A percentile compares a stretch with the other conserved stretches of the same genome.
These are phyloP conservation scores for Clunio marinus DNA, from an alignment of 2,888 invertebrate genomes.

Conservation along the genomic window DNA sequence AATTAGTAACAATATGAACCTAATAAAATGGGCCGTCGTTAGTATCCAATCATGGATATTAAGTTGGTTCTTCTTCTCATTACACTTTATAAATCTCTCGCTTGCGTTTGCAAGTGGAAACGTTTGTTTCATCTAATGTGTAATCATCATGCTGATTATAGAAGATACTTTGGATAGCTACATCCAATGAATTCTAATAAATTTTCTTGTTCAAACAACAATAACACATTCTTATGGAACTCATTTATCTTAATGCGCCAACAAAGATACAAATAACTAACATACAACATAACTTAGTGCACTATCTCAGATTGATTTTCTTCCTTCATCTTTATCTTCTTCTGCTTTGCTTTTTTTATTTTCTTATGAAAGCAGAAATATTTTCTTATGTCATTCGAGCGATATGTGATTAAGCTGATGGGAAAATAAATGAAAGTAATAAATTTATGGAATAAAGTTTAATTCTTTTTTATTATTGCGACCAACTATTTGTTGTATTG, in stretches of 20 bases:
- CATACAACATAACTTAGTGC: neutral
- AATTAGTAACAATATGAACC: conserved; percentile 31
- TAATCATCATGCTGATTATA: neutral
- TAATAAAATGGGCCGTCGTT: conserved; percentile 20
- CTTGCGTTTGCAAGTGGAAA: neutral
- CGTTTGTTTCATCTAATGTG: neutral
- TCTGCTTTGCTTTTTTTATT: neutral
- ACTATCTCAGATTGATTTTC: conserved; percentile 33
- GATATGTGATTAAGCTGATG: neutral
- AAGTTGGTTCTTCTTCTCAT: neutral
- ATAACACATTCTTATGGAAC: neutral
- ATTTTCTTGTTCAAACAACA: conserved; percentile 1
- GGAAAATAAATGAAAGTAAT: neutral
- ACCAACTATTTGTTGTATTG: too few relatives aligned
- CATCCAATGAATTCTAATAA: conserved; percentile 13
- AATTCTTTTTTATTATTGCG: too few relatives aligned
- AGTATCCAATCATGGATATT: neutral
- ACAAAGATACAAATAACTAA: neutral
- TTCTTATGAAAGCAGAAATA: neutral
- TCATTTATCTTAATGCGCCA: conserved; percentile 29
- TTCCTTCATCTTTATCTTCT: too few relatives aligned
- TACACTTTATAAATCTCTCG: neutral
- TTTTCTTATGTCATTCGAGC: neutral
- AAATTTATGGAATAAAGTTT: too few relatives aligned
- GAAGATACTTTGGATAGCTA: neutral